Base-by-base conservation (phyloP, 2,888 invertebrate genomes). In the Parnassius smintheus region DNA sequence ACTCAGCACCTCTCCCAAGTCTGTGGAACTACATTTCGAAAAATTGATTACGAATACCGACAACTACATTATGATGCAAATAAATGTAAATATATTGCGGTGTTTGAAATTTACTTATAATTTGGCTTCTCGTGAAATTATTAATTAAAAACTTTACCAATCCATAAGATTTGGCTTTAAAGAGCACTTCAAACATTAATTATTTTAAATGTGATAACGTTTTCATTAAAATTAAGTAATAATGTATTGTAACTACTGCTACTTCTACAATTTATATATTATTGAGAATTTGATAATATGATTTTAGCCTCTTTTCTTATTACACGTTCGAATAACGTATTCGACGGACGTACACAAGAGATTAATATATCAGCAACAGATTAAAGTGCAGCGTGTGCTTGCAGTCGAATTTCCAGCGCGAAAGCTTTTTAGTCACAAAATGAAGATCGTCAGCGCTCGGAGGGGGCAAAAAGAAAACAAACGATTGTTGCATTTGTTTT, bases 401-500 rank as follows among this genome's bases (percentile, higher is more conserved):
- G 59, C 42, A 51, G 25, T 59, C 50, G 62, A 65, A 69, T 66
- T 66, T 64, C 60, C 66, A 50, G 59, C 61, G 59, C 65, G 65
- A 62, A 65, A 66, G 67, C 63, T 66, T 68, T 70, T 69, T 58
- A 69, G 72, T 71, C 72, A 74, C 72, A 74, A 69, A 76, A 75
- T 72, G 70, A 78, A 73, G 76, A 78, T 72, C 79, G 73, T 71
- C 70, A 75, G 69, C 73, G 69, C 65, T 66, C 63, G 69, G 75
- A 72, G 71, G 68, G 68, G 73, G 76, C 73, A 76, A 78, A 81
- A 76, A 77, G 82, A 81, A 85, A 83, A 82, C 75, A 78, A 70
- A 65, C 67, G 75, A 80, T 80, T 81, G 84, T 88, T 88, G 86
- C 82, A 80, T 88, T 89, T 85, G 83, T 88, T 88, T 88, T 71